Percentiles rank a stretch among this genome's conserved stretches.
These are phyloP conservation scores for Pristionchus maxplancki DNA, from an alignment of 2,888 invertebrate species.

Conservation along the genomic window DNA sequence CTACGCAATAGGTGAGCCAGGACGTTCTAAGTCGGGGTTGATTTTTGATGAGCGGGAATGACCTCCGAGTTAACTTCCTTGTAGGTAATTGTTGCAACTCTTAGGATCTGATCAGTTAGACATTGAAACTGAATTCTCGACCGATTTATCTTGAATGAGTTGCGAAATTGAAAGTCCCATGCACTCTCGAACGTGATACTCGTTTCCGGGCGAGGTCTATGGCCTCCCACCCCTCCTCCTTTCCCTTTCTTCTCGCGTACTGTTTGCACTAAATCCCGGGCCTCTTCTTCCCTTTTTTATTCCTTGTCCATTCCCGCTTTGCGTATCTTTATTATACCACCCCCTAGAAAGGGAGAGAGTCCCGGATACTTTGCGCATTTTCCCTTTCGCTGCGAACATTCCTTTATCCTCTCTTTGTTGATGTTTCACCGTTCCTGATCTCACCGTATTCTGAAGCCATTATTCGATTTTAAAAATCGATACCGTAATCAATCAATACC, in stretches of 20 bases:
- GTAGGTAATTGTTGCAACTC: not conserved
- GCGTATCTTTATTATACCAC: slow-evolving; percentile 24
- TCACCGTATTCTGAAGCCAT: not conserved
- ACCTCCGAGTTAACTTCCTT: not conserved
- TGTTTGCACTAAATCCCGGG: slow-evolving; percentile 41
- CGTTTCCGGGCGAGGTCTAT: not conserved
- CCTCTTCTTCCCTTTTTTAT: not conserved
- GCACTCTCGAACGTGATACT: not conserved
- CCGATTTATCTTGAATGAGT: too few species aligned
- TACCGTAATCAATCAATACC: not conserved
- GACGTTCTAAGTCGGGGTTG: too few species aligned
- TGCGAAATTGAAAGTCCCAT: not conserved
- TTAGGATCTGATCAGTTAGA: not conserved
- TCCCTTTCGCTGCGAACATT: not conserved
- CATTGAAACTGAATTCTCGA: too few species aligned
- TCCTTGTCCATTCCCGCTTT: slow-evolving; percentile 14
- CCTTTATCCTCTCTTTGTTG: not conserved
- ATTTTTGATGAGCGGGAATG: not conserved
- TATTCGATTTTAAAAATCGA: too few species aligned
- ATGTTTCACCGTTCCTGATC: not conserved
- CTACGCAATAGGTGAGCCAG: too few species aligned
- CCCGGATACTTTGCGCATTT: not conserved
- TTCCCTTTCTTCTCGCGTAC: not conserved
- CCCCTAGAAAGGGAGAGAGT: not conserved
- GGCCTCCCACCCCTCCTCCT: not conserved